phyloP scores from a whole-genome alignment of 2,888 invertebrate species.

The Mamestra brassicae region DNA sequence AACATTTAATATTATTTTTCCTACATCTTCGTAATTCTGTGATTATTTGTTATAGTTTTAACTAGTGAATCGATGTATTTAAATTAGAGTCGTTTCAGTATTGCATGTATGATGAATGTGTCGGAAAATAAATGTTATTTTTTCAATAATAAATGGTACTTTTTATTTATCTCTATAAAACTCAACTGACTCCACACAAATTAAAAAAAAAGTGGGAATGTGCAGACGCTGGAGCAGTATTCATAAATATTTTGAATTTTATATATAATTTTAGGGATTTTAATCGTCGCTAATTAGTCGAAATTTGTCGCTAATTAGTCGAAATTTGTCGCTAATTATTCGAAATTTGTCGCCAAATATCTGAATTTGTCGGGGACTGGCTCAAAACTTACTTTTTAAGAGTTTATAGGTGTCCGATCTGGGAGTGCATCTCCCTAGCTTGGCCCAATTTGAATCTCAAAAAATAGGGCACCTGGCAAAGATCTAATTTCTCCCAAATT shows the following conservation, averaged over 20 bases:
- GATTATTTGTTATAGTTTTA: slow-evolving; percentile 88
- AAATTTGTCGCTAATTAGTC: no score
- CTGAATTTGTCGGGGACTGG: no score
- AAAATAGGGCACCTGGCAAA: no score
- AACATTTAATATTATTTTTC: slow-evolving; percentile 81
- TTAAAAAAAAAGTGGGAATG: neutral
- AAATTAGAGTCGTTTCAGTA: slow-evolving; percentile 85
- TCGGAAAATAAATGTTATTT: slow-evolving; percentile 90
- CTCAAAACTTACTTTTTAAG: no score
- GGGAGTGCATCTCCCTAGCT: no score
- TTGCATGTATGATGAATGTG: slow-evolving; percentile 88
- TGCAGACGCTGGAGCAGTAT: neutral
- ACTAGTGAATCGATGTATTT: slow-evolving; percentile 83
- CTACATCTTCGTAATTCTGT: slow-evolving; percentile 88
- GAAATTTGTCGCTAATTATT: no score
- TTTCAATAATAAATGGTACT: slow-evolving; percentile 72
- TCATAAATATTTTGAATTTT: neutral
- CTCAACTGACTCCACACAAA: neutral
- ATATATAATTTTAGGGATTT: neutral
- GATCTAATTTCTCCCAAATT: no score
- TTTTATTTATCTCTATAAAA: slow-evolving; percentile 4
- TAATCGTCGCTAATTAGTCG: no score
- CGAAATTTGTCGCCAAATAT: no score
- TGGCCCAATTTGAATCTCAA: no score
- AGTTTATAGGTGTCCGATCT: no score